phyloP scores from a whole-genome alignment of 2,797 vertebrate species.

The Enoplosus armatus region DNA sequence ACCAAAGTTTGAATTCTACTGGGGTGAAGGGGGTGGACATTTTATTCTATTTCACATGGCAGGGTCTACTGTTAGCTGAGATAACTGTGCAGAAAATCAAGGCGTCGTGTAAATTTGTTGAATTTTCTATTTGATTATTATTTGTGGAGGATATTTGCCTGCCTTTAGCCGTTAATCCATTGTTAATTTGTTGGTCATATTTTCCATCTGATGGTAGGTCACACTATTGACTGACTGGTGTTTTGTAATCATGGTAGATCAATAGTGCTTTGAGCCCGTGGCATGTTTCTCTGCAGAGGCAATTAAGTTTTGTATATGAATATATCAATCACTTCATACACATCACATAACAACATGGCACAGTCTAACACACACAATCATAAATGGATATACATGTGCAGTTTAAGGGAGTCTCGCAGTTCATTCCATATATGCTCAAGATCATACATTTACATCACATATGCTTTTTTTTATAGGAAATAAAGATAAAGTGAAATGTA shows the following conservation, averaged over 20 bases:
- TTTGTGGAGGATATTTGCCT: background rate
- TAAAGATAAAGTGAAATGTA: too few relatives aligned
- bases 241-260: slow-evolving; percentile 38
- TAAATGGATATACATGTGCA: background rate
- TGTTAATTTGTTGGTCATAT: slow-evolving; percentile 2
- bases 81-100: too few relatives aligned
- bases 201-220: slow-evolving; percentile 20
- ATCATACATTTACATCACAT: background rate
- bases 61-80: background rate
- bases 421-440: background rate
- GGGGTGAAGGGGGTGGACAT: background rate
- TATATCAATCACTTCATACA: slow-evolving; percentile 25
- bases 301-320: slow-evolving; percentile 13
- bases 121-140: background rate
- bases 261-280: slow-evolving; percentile 15
- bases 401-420: background rate
- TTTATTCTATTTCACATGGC: background rate
- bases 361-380: background rate
- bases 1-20: slow-evolving; percentile 4
- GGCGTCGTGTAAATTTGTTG: too few relatives aligned
- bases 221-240: slow-evolving; percentile 20
- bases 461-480: too few relatives aligned
- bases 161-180: background rate
- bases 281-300: slow-evolving; percentile 10
- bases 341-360: background rate